Evolutionary conservation across 2,113 vertebrate genomes (phyloP).

Genomic region (Polyodon spathula): DNA sequence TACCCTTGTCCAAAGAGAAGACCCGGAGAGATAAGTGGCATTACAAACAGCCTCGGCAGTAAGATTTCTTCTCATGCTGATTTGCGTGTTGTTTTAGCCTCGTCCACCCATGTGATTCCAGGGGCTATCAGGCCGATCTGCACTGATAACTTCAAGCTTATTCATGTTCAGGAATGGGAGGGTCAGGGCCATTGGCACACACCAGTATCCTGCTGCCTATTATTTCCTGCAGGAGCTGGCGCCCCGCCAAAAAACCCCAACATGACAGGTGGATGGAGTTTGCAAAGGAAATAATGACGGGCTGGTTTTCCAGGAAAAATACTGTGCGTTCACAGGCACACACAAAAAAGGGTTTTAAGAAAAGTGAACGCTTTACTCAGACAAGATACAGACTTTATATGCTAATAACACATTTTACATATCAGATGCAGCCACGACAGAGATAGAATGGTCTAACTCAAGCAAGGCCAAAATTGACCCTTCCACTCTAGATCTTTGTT

Average conservation of each 20-base stretch:
- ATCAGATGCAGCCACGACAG: too few species aligned
- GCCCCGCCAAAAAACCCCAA: conserved; percentile 50
- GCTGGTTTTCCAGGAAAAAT: conserved; percentile 68
- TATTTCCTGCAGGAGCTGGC: conserved; percentile 71
- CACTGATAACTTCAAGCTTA: conserved; percentile 42
- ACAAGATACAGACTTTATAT: too few species aligned
- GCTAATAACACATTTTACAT: too few species aligned
- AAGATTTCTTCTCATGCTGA: not conserved
- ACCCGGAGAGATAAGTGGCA: not conserved
- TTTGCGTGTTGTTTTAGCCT: conserved; percentile 41
- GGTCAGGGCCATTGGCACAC: conserved; percentile 67
- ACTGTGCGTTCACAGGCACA: not conserved
- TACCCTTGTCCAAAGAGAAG: too few species aligned
- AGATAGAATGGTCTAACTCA: too few species aligned
- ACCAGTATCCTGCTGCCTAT: conserved; percentile 72
- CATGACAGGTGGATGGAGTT: conserved; percentile 74
- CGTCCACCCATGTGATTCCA: conserved; percentile 41
- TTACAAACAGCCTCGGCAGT: not conserved
- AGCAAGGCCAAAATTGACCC: too few species aligned
- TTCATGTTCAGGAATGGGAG: conserved; percentile 75
- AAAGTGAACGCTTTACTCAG: too few species aligned
- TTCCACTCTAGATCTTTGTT: too few species aligned
- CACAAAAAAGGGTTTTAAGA: too few species aligned
- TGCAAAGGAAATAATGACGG: conserved; percentile 58
- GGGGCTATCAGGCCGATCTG: conserved; percentile 32